A percentile compares a stretch with the other conserved stretches of the same genome.
Conservation (phyloP, 1,140 invertebrate genomes). For the Tribolium madens region DNA sequence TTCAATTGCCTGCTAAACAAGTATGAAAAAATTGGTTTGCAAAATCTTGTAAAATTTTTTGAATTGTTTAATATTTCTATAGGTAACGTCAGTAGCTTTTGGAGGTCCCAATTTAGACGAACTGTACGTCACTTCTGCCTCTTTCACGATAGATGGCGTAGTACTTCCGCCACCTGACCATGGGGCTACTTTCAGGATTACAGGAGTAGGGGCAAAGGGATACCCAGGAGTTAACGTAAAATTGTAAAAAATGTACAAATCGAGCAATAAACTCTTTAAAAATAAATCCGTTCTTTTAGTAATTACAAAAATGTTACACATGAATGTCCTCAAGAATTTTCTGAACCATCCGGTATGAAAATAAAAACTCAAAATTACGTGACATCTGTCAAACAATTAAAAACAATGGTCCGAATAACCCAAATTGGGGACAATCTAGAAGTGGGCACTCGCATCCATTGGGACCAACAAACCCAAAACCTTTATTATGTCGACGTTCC, state of each 20-base stretch:
- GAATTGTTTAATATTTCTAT: too few relatives aligned
- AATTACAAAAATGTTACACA: too few relatives aligned
- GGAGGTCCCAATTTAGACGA: constrained; percentile 81
- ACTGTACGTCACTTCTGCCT: constrained; percentile 80
- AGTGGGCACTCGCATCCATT: constrained; percentile 74
- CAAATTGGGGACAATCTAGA: constrained; percentile 40
- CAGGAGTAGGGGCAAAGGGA: constrained; percentile 56
- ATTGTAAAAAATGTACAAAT: constrained; percentile 19
- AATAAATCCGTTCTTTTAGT: too few relatives aligned
- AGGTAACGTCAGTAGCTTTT: constrained; percentile 84
- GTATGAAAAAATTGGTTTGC: constrained; percentile 35
- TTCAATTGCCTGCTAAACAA: constrained; percentile 55
- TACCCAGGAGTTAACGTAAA: constrained; percentile 46
- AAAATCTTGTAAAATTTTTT: constrained; percentile 56
- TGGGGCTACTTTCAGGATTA: constrained; percentile 53
- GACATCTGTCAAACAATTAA: not conserved
- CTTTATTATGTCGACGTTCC: constrained; percentile 74
- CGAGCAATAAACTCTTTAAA: too few relatives aligned
- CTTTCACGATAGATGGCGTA: constrained; percentile 52
- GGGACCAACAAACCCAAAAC: constrained; percentile 69
- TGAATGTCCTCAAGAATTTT: too few relatives aligned
- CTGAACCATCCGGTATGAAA: too few relatives aligned
- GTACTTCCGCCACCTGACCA: constrained; percentile 56
- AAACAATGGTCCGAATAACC: constrained; percentile 7
- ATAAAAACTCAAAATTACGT: too few relatives aligned